Base-by-base conservation (phyloP, 2,113 vertebrate genomes). In the Oreochromis tanganicae region DNA sequence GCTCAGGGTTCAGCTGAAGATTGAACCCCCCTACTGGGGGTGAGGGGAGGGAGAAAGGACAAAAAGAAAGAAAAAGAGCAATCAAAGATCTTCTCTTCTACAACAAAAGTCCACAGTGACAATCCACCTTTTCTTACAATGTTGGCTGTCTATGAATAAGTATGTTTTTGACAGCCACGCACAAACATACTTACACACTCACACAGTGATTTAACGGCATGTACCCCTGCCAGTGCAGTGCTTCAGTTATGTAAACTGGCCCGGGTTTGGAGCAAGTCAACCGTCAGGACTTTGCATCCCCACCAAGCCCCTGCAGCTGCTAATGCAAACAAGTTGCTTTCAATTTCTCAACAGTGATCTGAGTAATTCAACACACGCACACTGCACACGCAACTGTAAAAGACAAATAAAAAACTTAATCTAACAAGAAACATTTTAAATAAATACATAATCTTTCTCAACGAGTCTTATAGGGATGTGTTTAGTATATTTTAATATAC, bases 241-340 rank as follows among this genome's bases (percentile, higher is more conserved):
- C 96, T 96, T 96, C 96, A 96, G 96, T 96, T 97, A 96, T 97
- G 96, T 97, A 97, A 97, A 97, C 96, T 89, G 94, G 89, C 83
- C 85, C 54, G 50, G 78, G 92, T 94, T 94, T 85, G 93, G 89
- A 96, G 73, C 93, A 94, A 96, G 91, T 95, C 96, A 96, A 96
- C 95, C 96, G 93, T 96, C 94, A 82, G 86, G 84, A 94, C 84
- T 97, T 97, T 97, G 96, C 96, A 97, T 97, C 92, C 56, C 87
- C 81, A 93, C 88, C 93, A 93, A 90, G 89, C 80, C 87, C 90
- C 93, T 93, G 93, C 93, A 94, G 94, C 94, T 95, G 87, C 91
- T 81, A 90, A 96, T 96, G 96, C 95, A 96, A 96, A 96, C 94
- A 92, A 89, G 89, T 92, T 56, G 84, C 85, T 84, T 57, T 90